A percentile compares a stretch with the other conserved stretches of the same genome.
Evolutionary conservation across 2,113 vertebrate species (phyloP).

Genomic region (Eubucco bourcierii): DNA sequence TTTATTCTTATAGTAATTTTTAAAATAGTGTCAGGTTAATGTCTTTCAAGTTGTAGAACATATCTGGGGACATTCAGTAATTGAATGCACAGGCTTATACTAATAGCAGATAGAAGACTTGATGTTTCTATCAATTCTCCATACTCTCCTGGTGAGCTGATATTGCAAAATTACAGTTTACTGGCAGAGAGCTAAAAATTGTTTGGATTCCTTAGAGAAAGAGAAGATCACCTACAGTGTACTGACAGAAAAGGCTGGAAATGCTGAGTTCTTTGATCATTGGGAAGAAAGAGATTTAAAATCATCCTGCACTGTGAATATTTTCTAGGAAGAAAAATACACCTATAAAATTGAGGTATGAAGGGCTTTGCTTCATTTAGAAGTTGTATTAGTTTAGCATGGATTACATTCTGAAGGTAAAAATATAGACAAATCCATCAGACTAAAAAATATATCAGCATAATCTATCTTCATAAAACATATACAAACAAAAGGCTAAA

Average conservation of each 20-base stretch:
- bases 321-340: neutral
- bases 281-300: neutral
- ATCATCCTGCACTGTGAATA: neutral
- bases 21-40: neutral
- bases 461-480: neutral
- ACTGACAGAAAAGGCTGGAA: neutral
- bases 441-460: neutral
- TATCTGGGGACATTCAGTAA: neutral
- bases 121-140: neutral
- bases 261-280: neutral
- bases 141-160: neutral
- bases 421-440: neutral
- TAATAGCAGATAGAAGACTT: neutral
- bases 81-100: neutral
- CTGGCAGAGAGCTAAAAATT: neutral
- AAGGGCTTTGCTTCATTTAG: neutral
- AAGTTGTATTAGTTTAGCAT: neutral
- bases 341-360: neutral
- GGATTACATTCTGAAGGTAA: neutral
- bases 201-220: neutral
- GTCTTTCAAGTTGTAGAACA: neutral
- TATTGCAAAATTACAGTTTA: neutral
- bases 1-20: neutral
- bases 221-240: neutral
- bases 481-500: neutral